Evolutionary conservation across 1,140 invertebrate genomes (phyloP).

Genomic region (Drosophila subobscura): DNA sequence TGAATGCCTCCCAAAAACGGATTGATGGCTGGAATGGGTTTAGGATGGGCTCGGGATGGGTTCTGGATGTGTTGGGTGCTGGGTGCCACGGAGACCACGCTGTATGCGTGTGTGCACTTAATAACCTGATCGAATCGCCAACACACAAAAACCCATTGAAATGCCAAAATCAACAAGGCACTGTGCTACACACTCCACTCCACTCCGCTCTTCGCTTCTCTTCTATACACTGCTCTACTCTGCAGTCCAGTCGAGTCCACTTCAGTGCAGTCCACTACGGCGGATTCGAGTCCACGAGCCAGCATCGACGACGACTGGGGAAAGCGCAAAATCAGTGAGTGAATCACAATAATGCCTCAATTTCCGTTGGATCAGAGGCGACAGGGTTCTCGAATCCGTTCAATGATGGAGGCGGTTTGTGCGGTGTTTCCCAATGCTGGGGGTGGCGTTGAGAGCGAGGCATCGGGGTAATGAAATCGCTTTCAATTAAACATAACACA

Average conservation of each 20-base stretch:
- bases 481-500: conserved; percentile 78
- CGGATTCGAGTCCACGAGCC: background rate
- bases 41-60: background rate
- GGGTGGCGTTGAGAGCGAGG: background rate
- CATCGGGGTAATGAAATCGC: conserved; percentile 70
- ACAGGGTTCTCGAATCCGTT: conserved; percentile 45
- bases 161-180: conserved; percentile 80
- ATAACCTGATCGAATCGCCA: conserved; percentile 78
- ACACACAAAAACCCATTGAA: conserved; percentile 79
- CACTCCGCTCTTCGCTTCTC: background rate
- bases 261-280: conserved; percentile 8
- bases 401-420: conserved; percentile 30
- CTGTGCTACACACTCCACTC: conserved; percentile 1
- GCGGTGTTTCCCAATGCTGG: conserved; percentile 31
- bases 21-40: conserved; percentile 6
- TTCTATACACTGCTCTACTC: background rate
- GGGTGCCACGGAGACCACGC: conserved; percentile 9
- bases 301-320: conserved; percentile 16
- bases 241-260: background rate
- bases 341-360: conserved; percentile 81
- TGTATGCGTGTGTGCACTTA: conserved; percentile 72
- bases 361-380: conserved; percentile 63
- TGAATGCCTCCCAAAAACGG: conserved; percentile 45
- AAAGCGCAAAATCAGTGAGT: conserved; percentile 78
- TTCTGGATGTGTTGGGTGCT: background rate